Evolutionary conservation across 2,888 invertebrate genomes (phyloP).

Genomic region (Eustalomyia histrio): DNA sequence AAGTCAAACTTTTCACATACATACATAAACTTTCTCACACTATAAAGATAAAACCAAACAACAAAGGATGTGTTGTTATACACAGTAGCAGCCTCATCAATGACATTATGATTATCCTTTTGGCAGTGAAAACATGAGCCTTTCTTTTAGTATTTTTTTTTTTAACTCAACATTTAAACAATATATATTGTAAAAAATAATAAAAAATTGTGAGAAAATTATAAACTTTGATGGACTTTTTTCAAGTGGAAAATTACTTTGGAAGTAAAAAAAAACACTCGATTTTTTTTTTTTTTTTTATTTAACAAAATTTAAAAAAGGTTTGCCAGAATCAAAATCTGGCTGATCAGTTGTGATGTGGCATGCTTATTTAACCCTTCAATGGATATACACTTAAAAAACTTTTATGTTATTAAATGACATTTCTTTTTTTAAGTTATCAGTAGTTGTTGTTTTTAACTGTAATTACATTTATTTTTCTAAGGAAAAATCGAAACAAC

Average conservation of each 20-base stretch:
- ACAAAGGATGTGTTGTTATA: background rate
- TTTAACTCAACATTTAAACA: background rate
- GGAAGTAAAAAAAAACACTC: background rate
- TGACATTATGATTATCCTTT: constrained; percentile 24
- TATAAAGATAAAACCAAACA: background rate
- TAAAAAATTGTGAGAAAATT: background rate
- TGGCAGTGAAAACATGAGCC: constrained; percentile 11
- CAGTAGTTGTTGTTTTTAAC: no score
- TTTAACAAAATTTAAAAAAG: background rate
- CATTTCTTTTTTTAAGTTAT: no score
- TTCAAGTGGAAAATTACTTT: background rate
- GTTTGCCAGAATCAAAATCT: background rate
- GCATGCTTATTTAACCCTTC: no score
- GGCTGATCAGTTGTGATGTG: no score
- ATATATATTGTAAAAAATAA: background rate
- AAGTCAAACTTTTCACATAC: constrained; percentile 1
- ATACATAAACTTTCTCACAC: background rate
- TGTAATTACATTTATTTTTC: no score
- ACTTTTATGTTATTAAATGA: no score
- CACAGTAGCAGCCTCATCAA: background rate
- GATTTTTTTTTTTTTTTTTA: background rate
- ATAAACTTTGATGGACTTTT: background rate
- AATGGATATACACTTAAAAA: no score
- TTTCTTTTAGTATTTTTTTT: background rate
- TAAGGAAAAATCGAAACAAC: no score